These are phyloP conservation scores for Nixonia krombeini DNA, from an alignment of 1,140 invertebrate genomes.

Conservation along the genomic window DNA sequence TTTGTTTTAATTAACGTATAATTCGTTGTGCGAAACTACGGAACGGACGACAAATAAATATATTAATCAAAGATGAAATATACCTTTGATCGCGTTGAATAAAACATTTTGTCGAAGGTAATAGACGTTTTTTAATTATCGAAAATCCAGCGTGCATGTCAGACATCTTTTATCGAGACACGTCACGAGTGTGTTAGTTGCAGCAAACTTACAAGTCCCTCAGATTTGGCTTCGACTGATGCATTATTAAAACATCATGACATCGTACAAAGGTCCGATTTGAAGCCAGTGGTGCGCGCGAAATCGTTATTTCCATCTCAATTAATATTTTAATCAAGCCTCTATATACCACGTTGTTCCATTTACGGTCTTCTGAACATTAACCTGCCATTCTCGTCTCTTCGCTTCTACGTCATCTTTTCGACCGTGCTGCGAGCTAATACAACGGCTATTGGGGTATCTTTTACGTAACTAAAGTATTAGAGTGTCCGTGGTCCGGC, in stretches of 20 bases:
- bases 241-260: slow-evolving; percentile 48
- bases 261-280: slow-evolving; percentile 49
- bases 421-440: slow-evolving; percentile 41
- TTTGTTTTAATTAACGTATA: too few relatives aligned
- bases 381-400: slow-evolving; percentile 48
- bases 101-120: too few relatives aligned
- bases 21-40: too few relatives aligned
- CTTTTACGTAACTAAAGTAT: slow-evolving; percentile 31
- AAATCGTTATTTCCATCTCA: slow-evolving; percentile 66
- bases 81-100: too few relatives aligned
- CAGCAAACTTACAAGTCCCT: slow-evolving; percentile 31
- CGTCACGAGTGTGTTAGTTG: slow-evolving; percentile 16
- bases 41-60: too few relatives aligned
- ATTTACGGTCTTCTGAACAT: slow-evolving; percentile 63
- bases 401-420: slow-evolving; percentile 48
- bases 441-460: slow-evolving; percentile 32
- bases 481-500: neutral
- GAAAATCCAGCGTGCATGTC: too few relatives aligned
- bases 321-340: slow-evolving; percentile 68
- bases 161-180: too few relatives aligned
- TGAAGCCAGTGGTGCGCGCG: slow-evolving; percentile 50
- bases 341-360: slow-evolving; percentile 61
- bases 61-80: too few relatives aligned
- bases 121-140: too few relatives aligned
- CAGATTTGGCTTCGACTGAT: slow-evolving; percentile 42